Conservation (phyloP, 1,140 invertebrate genomes). For the Phymastichus coffea region DNA sequence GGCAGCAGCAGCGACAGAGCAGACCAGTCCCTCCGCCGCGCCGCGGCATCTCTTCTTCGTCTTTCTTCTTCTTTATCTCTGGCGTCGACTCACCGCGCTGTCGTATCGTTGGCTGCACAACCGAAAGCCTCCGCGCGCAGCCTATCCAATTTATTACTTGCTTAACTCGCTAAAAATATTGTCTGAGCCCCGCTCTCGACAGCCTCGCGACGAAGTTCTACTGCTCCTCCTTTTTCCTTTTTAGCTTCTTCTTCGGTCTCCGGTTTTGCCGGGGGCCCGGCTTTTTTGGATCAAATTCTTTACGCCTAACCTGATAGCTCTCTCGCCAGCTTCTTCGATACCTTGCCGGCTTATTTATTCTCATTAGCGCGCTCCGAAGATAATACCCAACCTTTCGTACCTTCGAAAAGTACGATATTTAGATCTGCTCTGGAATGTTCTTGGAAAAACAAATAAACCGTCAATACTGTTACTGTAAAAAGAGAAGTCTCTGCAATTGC, state of each 20-base stretch:
- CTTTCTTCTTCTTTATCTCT: not conserved
- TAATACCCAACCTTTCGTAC: too few species aligned
- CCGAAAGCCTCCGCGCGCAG: not conserved
- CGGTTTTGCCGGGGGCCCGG: not conserved
- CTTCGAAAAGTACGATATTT: too few species aligned
- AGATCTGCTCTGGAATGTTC: too few species aligned
- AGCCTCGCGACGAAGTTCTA: conserved; percentile 22
- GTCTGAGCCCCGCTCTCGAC: conserved; percentile 29
- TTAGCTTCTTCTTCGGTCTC: not conserved
- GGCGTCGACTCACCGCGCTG: too few species aligned
- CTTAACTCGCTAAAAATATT: conserved; percentile 26
- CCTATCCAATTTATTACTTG: conserved; percentile 26
- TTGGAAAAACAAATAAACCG: too few species aligned
- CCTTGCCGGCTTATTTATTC: conserved; percentile 5
- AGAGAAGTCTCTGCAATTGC: not conserved
- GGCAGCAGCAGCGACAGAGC: too few species aligned
- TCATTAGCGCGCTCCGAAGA: conserved; percentile 15
- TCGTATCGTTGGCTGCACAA: not conserved
- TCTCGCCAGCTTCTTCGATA: conserved; percentile 15
- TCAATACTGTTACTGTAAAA: too few species aligned
- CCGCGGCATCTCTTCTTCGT: not conserved
- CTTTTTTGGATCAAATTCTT: conserved; percentile 8
- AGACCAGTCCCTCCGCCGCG: not conserved
- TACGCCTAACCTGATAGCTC: conserved; percentile 30
- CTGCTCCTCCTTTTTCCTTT: conserved; percentile 19